These are phyloP conservation scores for Leptinotarsa defecta DNA, from an alignment of 1,140 invertebrate species.

Conservation along the genomic window DNA sequence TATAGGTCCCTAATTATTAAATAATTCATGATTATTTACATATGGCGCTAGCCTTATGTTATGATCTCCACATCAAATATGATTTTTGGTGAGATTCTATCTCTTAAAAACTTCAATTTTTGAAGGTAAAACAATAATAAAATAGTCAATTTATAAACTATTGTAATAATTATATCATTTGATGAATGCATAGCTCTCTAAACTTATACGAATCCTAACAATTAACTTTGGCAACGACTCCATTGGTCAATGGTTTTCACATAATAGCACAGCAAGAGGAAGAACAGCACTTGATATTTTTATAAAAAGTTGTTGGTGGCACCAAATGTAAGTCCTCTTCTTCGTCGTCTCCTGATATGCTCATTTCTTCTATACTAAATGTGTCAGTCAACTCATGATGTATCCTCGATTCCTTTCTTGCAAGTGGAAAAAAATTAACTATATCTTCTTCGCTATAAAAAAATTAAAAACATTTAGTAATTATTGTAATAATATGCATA, in stretches of 20 bases:
- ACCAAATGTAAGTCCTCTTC: conserved; percentile 54
- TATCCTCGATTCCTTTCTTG: conserved; percentile 58
- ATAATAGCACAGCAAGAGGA: conserved; percentile 48
- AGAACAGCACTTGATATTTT: conserved; percentile 51
- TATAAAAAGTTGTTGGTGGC: conserved; percentile 51
- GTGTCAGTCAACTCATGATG: conserved; percentile 65
- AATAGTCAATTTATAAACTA: background rate
- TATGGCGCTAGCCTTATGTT: too few relatives aligned
- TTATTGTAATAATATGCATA: too few relatives aligned
- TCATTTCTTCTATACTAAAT: conserved; percentile 66
- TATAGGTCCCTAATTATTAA: too few relatives aligned
- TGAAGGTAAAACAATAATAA: too few relatives aligned
- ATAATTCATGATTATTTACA: too few relatives aligned
- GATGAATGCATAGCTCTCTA: background rate
- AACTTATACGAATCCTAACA: conserved; percentile 5
- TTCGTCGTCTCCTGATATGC: conserved; percentile 63
- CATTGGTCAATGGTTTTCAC: conserved; percentile 29
- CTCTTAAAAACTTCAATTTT: too few relatives aligned
- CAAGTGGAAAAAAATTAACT: conserved; percentile 61
- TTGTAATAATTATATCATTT: background rate
- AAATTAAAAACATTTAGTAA: background rate
- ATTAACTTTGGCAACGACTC: background rate
- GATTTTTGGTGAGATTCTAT: too few relatives aligned
- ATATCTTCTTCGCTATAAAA: conserved; percentile 62
- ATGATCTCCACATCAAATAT: too few relatives aligned